Evolutionary conservation across 2,797 vertebrate species (phyloP).

Genomic region (Avahi laniger): DNA sequence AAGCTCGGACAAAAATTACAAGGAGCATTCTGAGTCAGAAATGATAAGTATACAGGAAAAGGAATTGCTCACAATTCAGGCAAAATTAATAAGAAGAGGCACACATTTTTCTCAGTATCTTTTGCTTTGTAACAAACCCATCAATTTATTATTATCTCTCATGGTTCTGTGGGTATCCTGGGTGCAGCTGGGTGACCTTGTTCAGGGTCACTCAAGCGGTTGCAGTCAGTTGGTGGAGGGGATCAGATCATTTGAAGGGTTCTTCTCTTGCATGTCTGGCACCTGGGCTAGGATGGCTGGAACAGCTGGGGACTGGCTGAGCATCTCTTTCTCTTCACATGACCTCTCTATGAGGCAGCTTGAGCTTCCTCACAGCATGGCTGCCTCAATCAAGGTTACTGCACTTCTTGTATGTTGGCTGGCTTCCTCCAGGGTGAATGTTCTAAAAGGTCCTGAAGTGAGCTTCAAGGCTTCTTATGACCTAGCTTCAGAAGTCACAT

Average conservation of each 20-base stretch:
- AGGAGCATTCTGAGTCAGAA: background rate
- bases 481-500: background rate
- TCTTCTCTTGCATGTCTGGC: background rate
- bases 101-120: background rate
- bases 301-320: background rate
- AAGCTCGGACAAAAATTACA: background rate
- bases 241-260: background rate
- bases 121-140: background rate
- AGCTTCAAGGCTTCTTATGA: background rate
- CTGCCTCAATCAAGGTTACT: background rate
- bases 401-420: background rate
- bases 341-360: background rate
- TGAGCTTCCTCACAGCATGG: background rate
- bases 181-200: background rate
- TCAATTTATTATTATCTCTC: background rate
- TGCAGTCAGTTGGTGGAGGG: background rate
- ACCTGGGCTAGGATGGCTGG: background rate
- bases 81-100: background rate
- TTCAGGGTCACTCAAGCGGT: background rate
- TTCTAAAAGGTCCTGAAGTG: background rate
- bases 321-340: background rate
- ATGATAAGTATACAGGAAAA: background rate
- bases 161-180: background rate
- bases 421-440: background rate
- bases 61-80: background rate